These are phyloP conservation scores for Acrossocheilus wenchowensis DNA, from an alignment of 2,797 vertebrate genomes.

Conservation along the genomic window DNA sequence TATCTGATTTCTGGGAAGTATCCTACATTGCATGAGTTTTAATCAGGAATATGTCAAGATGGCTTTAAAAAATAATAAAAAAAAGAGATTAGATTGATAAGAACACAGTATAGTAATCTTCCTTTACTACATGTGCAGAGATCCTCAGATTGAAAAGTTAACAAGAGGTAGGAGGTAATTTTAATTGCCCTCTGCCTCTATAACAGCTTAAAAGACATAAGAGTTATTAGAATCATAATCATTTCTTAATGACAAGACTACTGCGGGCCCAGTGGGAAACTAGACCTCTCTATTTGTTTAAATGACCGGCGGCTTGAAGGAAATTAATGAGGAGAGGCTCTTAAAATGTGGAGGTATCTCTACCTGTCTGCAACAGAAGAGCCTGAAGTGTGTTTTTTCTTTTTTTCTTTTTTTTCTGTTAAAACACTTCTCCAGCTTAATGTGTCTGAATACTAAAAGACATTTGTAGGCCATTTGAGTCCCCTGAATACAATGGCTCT, in stretches of 20 bases:
- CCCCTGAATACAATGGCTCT: not conserved
- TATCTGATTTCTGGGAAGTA: conserved; percentile 6
- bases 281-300: conserved; percentile 36
- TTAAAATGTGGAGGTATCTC: conserved; percentile 37
- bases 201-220: conserved; percentile 58
- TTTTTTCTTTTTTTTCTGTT: not conserved
- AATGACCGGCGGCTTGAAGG: conserved; percentile 64
- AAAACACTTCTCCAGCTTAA: not conserved
- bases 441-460: not conserved
- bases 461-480: not conserved
- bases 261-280: conserved; percentile 57
- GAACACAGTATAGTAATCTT: not conserved
- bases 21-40: not conserved
- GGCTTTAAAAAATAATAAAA: not conserved
- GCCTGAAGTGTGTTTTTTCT: not conserved
- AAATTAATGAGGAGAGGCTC: conserved; percentile 70
- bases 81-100: not conserved
- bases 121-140: conserved; percentile 25
- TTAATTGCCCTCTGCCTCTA: conserved; percentile 54
- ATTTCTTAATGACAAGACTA: conserved; percentile 62
- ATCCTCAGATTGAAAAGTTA: conserved; percentile 45
- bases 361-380: conserved; percentile 17
- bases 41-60: conserved; percentile 18
- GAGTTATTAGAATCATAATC: conserved; percentile 62
- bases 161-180: conserved; percentile 55